phyloP scores from a whole-genome alignment of 2,113 vertebrate species.

The Serinus canaria region DNA sequence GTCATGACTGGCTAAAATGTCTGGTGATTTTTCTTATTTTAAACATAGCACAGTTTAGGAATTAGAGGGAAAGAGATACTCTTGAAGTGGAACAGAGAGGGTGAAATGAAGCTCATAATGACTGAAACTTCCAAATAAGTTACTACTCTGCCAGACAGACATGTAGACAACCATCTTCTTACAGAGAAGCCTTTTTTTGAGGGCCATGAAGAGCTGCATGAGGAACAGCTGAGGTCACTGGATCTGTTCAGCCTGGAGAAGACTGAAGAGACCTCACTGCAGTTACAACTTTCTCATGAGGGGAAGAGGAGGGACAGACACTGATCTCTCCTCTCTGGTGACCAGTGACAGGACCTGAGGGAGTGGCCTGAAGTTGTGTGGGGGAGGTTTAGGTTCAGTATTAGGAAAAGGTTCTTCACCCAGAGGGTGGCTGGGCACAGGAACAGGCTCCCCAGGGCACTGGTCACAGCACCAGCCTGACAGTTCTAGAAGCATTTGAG shows the following conservation, averaged over 20 bases:
- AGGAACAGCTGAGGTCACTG: neutral
- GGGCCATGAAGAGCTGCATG: neutral
- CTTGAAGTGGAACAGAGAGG: neutral
- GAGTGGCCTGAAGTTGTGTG: neutral
- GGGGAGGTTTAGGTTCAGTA: neutral
- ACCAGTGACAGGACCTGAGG: neutral
- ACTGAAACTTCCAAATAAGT: neutral
- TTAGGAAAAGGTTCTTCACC: fast-evolving
- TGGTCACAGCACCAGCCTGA: neutral
- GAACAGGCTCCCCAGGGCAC: neutral
- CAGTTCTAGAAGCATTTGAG: fast-evolving
- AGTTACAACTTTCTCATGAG: fast-evolving
- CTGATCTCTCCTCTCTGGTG: neutral
- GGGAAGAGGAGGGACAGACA: neutral
- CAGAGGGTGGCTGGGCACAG: fast-evolving
- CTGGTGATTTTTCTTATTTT: neutral
- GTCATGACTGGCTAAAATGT: neutral
- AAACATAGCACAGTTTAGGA: neutral
- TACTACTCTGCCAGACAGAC: neutral
- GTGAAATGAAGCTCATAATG: neutral
- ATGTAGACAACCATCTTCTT: neutral
- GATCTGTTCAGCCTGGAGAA: neutral
- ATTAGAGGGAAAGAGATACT: constrained; percentile 1
- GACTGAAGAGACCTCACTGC: neutral
- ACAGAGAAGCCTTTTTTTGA: neutral